A percentile compares a stretch with the other conserved stretches of the same genome.
Evolutionary conservation across 1,140 invertebrate genomes (phyloP).

Genomic region (Ctenoplectra terminalis): DNA sequence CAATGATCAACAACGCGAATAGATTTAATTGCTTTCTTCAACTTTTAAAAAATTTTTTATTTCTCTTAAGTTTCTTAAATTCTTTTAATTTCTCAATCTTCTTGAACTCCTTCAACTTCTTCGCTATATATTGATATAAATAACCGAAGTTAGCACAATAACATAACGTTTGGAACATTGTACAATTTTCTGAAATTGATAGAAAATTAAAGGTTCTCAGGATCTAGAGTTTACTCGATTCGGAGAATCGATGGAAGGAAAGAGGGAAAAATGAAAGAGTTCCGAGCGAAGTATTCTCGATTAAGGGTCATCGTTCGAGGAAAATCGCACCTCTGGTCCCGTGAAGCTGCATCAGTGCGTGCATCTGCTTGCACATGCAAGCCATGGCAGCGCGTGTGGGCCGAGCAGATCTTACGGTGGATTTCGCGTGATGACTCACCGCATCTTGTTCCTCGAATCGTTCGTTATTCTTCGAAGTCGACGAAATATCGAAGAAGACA

Average conservation of each 20-base stretch:
- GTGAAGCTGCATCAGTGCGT: conserved; percentile 9
- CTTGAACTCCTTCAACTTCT: too few species aligned
- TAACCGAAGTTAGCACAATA: too few species aligned
- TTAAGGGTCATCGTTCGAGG: conserved; percentile 9
- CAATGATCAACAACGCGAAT: background rate
- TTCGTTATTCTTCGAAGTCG: conserved; percentile 9
- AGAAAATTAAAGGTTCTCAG: too few species aligned
- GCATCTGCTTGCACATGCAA: conserved; percentile 35
- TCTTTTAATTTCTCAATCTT: too few species aligned
- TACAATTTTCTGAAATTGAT: too few species aligned
- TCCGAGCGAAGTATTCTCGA: background rate
- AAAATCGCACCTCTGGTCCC: background rate
- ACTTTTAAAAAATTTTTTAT: too few species aligned
- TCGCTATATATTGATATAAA: too few species aligned
- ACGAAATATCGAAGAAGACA: background rate
- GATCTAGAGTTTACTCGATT: too few species aligned
- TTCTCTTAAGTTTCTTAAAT: too few species aligned
- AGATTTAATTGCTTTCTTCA: too few species aligned
- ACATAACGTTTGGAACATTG: too few species aligned
- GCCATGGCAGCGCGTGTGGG: conserved; percentile 28
- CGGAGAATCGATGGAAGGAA: too few species aligned
- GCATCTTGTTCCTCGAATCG: conserved; percentile 14
- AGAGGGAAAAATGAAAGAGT: background rate
- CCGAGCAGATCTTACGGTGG: conserved; percentile 36
- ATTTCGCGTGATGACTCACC: conserved; percentile 39